Percentiles rank a stretch among this genome's conserved stretches.
phyloP scores from a whole-genome alignment of 2,888 invertebrate genomes.

The Noctua comes region DNA sequence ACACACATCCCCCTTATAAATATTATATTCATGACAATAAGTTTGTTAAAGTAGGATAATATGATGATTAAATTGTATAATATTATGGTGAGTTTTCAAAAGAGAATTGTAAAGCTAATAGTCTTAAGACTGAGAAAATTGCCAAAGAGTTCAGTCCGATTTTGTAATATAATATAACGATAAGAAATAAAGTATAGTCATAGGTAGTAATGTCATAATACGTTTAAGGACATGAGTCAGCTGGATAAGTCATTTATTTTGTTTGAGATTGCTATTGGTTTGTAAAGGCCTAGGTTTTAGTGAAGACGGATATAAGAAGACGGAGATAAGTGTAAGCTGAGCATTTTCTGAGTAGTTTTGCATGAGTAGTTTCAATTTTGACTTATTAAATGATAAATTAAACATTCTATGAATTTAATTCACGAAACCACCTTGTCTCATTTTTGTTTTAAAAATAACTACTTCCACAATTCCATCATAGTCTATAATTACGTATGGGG shows the following conservation, averaged over 20 bases:
- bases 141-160: constrained; percentile 1
- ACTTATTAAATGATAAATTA: background rate
- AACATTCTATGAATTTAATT: background rate
- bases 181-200: background rate
- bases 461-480: background rate
- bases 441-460: background rate
- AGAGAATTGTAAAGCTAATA: no score
- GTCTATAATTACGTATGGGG: no score
- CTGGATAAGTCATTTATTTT: background rate
- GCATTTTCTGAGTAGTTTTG: no score
- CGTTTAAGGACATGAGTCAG: background rate
- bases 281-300: background rate
- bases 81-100: no score
- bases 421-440: background rate
- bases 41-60: constrained; percentile 36
- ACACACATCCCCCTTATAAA: constrained; percentile 37
- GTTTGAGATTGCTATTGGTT: background rate
- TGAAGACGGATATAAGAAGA: no score
- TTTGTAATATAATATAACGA: background rate
- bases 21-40: constrained; percentile 36
- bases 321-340: no score
- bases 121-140: background rate
- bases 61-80: background rate
- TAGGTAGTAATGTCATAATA: background rate
- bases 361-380: background rate